Evolutionary conservation across 2,888 invertebrate species (phyloP).

Genomic region (Himalopsyche anomala): DNA sequence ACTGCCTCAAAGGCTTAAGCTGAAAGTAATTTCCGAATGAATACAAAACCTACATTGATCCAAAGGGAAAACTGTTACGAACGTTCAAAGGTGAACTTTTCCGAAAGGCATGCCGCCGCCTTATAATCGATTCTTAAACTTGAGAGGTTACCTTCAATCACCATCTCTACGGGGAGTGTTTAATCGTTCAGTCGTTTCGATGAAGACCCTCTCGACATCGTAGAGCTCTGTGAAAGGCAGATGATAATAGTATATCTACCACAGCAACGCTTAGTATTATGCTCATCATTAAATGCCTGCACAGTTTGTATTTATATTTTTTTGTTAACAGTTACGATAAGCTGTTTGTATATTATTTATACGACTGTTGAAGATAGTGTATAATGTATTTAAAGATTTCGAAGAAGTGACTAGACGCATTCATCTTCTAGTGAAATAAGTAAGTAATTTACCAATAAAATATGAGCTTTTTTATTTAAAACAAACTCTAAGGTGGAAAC

Average conservation of each 20-base stretch:
- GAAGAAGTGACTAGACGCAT: too few relatives aligned
- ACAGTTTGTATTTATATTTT: too few relatives aligned
- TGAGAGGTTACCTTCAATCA: slow-evolving; percentile 50
- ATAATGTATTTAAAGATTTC: too few relatives aligned
- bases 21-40: slow-evolving; percentile 66
- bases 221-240: neutral
- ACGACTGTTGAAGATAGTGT: too few relatives aligned
- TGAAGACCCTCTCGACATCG: neutral
- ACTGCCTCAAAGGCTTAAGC: slow-evolving; percentile 65
- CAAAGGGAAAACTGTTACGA: slow-evolving; percentile 47
- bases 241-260: neutral
- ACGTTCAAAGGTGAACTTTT: slow-evolving; percentile 58
- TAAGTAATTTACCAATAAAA: too few relatives aligned
- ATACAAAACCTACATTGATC: slow-evolving; percentile 65
- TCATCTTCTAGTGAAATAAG: too few relatives aligned
- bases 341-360: too few relatives aligned
- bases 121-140: slow-evolving; percentile 44
- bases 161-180: slow-evolving; percentile 21
- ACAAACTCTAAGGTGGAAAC: too few relatives aligned
- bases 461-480: too few relatives aligned
- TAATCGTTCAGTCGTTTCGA: slow-evolving; percentile 3
- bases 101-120: slow-evolving; percentile 35
- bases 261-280: too few relatives aligned
- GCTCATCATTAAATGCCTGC: too few relatives aligned
- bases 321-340: too few relatives aligned